Percentiles rank a stretch among this genome's conserved stretches.
Conservation (phyloP, 2,797 vertebrate genomes). For the Rhinella marina region DNA sequence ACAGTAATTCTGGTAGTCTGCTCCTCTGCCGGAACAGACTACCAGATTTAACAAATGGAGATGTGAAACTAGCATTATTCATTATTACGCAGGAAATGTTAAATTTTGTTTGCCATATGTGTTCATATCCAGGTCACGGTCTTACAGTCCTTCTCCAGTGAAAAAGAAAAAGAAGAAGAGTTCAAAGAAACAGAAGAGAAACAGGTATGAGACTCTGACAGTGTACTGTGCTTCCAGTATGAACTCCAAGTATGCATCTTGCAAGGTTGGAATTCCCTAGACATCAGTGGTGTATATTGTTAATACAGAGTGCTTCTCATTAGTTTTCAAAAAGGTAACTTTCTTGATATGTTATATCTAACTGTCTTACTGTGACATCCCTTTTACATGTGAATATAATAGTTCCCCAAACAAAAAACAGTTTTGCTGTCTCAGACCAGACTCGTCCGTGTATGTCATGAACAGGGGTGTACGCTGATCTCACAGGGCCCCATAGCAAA, state of each 20-base stretch:
- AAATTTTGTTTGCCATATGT: neutral
- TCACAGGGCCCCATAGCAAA: too few relatives aligned
- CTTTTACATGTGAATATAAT: too few relatives aligned
- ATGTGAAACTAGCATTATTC: neutral
- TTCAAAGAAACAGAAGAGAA: conserved; percentile 91
- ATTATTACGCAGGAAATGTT: neutral
- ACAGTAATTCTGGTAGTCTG: too few relatives aligned
- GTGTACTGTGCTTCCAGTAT: neutral
- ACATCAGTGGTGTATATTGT: neutral
- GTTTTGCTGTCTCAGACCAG: too few relatives aligned
- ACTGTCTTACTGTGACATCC: too few relatives aligned
- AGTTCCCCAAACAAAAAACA: too few relatives aligned
- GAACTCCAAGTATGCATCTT: neutral
- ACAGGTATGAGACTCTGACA: conserved; percentile 75
- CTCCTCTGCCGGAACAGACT: too few relatives aligned
- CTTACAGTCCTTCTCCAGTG: conserved; percentile 86
- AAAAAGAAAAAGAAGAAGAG: conserved; percentile 97
- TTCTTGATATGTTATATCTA: too few relatives aligned
- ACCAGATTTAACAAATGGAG: too few relatives aligned
- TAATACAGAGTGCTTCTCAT: neutral
- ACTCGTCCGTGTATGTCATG: too few relatives aligned
- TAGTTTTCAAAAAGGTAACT: too few relatives aligned
- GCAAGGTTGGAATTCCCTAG: neutral
- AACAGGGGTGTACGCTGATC: too few relatives aligned
- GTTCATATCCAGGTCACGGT: conserved; percentile 80